Percentiles rank a stretch among this genome's conserved stretches.
These are phyloP conservation scores for Eciton burchellii DNA, from an alignment of 1,140 invertebrate species.

Conservation along the genomic window DNA sequence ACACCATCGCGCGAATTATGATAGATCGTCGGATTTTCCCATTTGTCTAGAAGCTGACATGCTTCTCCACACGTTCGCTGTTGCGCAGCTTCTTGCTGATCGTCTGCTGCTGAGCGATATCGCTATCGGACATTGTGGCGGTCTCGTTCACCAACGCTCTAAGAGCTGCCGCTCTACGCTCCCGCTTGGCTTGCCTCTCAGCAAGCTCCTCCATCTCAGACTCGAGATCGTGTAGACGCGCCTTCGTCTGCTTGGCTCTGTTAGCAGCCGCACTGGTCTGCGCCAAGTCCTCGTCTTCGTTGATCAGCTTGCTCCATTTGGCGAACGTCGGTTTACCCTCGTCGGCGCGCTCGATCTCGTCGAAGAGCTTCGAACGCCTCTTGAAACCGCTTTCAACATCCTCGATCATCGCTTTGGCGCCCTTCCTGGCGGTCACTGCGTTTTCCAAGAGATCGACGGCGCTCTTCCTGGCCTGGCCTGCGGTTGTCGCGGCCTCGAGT, in stretches of 20 bases:
- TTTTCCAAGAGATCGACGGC: slow-evolving; percentile 51
- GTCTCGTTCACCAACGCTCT: slow-evolving; percentile 83
- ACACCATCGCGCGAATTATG: slow-evolving; percentile 23
- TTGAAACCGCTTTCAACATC: slow-evolving; percentile 78
- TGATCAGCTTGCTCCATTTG: slow-evolving; percentile 81
- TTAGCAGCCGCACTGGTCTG: slow-evolving; percentile 75
- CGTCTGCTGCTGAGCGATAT: slow-evolving; percentile 39
- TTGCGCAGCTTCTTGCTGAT: slow-evolving; percentile 73
- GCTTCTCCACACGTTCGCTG: slow-evolving; percentile 75
- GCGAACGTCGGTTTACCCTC: slow-evolving; percentile 81
- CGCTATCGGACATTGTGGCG: slow-evolving; percentile 59
- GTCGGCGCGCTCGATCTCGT: slow-evolving; percentile 84
- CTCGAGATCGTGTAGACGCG: slow-evolving; percentile 84
- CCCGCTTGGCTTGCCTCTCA: slow-evolving; percentile 83
- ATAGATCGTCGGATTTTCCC: neutral
- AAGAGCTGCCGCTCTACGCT: slow-evolving; percentile 82
- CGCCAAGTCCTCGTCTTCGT: slow-evolving; percentile 69
- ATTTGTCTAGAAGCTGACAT: slow-evolving; percentile 75
- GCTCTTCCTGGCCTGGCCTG: neutral
- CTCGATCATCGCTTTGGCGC: slow-evolving; percentile 65
- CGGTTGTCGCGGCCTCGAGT: slow-evolving; percentile 29
- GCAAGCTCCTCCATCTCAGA: slow-evolving; percentile 85
- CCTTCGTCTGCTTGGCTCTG: slow-evolving; percentile 82
- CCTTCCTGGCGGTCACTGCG: slow-evolving; percentile 19
- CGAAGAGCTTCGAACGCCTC: slow-evolving; percentile 81